Evolutionary conservation across 1,140 invertebrate genomes (phyloP), one percentile per base, ranked within the genome.

Genomic region (Aphelinus certus): DNA sequence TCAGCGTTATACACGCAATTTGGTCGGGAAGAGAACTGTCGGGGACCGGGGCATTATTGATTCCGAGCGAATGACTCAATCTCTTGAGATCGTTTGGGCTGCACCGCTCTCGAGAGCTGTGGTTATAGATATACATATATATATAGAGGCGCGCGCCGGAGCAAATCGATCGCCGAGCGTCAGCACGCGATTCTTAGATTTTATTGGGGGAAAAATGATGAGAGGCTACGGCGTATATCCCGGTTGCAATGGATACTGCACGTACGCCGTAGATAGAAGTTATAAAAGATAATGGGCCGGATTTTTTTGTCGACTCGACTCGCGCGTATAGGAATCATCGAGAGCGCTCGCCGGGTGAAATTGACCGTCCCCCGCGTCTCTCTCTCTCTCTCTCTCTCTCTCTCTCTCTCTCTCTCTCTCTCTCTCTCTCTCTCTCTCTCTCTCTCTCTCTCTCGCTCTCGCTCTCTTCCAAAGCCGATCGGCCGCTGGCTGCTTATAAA

Each of bases 11-110:
- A 26, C 26, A 26, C 26, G 26, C 26, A 26, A 26, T 26, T 26
- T 26, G 26, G 26, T 26, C 26, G 26, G 26, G 26, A 26, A 0
- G 26, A 26, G 26, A 26, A 26, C 26, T 26, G 26, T 26, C 26
- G 26, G 26, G 26, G 26, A 26, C 26, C 26, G 26, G 26, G 26
- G 26, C 9, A 46, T 74, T 75, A 75, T 75, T 75, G 67, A 75
- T 75, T 75, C 69, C 66, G 66, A 70, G 7, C 42, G 55, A 75
- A 70, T 70, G 73, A 70, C 67, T 75, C 60, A 75, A 70, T 64
- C 67, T n/a, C 48, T 62, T 5, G 26, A 62, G 45, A 66, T 26
- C 47, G 47, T 49, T 9, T 7, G 9, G 1, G 9, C 55, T 7
- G 5, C 26, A 26, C 26, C 26, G 26, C 7, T 1, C 6, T 7